These are phyloP conservation scores for Bucorvus abyssinicus DNA, from an alignment of 2,797 vertebrate genomes.

Conservation along the genomic window DNA sequence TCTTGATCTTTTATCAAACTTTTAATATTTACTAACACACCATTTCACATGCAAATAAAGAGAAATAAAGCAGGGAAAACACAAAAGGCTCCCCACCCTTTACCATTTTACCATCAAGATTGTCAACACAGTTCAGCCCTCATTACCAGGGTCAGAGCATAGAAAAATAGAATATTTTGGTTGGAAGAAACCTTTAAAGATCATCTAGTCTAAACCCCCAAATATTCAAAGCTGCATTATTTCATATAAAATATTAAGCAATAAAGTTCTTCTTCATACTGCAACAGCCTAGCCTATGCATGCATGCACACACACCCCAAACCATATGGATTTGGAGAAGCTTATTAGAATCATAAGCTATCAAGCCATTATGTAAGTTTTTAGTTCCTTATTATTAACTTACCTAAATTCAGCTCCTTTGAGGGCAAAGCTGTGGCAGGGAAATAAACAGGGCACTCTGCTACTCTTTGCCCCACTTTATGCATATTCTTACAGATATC, in stretches of 20 bases:
- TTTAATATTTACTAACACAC: neutral
- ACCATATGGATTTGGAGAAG: neutral
- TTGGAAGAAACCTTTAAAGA: neutral
- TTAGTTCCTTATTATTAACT: neutral
- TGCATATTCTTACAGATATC: neutral
- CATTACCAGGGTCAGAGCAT: neutral
- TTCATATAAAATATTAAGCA: neutral
- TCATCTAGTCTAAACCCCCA: neutral
- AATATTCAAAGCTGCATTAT: neutral
- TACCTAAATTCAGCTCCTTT: neutral
- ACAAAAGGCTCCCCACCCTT: neutral
- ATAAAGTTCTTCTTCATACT: neutral
- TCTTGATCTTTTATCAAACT: neutral
- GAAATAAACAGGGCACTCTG: neutral
- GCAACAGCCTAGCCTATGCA: neutral
- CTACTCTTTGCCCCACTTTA: neutral
- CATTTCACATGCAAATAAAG: neutral
- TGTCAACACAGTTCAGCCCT: neutral
- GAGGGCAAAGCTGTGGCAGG: neutral
- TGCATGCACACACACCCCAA: neutral
- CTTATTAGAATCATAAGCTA: neutral
- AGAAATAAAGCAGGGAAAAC: neutral
- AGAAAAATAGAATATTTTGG: neutral
- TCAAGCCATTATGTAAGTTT: neutral
- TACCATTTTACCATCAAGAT: neutral